A percentile compares a stretch with the other conserved stretches of the same genome.
These are phyloP conservation scores for Trichonephila clavata DNA, from an alignment of 1,140 invertebrate genomes.

Conservation along the genomic window DNA sequence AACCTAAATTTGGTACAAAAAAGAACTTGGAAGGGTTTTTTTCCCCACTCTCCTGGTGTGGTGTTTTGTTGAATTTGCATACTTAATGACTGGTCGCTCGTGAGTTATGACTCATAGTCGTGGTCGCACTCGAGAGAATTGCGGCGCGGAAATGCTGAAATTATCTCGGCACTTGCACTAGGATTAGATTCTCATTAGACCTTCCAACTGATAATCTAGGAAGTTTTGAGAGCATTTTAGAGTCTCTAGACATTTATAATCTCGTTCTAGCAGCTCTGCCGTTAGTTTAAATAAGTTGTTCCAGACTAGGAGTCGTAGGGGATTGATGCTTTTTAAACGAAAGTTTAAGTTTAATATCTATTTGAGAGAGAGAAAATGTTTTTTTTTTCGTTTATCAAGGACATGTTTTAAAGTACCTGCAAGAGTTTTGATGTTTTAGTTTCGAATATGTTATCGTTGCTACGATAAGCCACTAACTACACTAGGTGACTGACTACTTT, in stretches of 20 bases:
- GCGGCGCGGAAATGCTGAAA: neutral
- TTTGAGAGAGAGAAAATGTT: no score
- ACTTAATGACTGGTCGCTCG: neutral
- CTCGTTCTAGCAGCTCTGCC: neutral
- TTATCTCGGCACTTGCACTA: neutral
- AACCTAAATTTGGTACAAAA: neutral
- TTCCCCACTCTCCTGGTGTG: neutral
- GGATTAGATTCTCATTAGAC: slow-evolving; percentile 46
- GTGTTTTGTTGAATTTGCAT: slow-evolving; percentile 36
- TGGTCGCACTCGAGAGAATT: neutral
- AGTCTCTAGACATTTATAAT: slow-evolving; percentile 20
- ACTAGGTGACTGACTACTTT: no score
- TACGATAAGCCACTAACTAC: no score
- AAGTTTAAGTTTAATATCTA: no score
- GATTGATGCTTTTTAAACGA: neutral
- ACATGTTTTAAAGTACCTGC: no score
- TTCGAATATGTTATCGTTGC: no score
- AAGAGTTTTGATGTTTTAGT: no score
- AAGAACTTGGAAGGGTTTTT: neutral
- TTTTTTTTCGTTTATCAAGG: no score
- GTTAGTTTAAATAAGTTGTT: slow-evolving; percentile 1
- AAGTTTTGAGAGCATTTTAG: slow-evolving; percentile 31
- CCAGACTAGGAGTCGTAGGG: neutral
- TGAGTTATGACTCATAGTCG: neutral
- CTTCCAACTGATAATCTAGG: slow-evolving; percentile 19